Conservation (phyloP, 2,888 invertebrate genomes). For the Cyclophora albipunctata region DNA sequence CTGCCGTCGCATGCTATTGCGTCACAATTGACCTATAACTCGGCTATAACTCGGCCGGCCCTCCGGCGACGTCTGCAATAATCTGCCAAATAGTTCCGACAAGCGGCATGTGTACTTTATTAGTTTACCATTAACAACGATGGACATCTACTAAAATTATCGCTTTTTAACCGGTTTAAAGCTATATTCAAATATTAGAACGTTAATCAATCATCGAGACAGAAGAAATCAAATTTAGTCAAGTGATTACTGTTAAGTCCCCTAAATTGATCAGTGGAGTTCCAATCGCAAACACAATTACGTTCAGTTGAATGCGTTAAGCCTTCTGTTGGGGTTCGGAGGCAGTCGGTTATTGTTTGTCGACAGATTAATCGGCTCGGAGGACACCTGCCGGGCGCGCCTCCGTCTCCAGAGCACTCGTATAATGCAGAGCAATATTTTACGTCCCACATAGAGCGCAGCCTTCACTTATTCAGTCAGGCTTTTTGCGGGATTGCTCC, state of each 20-base stretch:
- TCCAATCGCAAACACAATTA: slow-evolving; percentile 28
- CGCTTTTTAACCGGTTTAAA: too few relatives aligned
- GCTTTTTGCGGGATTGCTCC: slow-evolving; percentile 38
- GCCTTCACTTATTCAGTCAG: slow-evolving; percentile 38
- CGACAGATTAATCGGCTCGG: slow-evolving; percentile 43
- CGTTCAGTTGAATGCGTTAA: slow-evolving; percentile 25
- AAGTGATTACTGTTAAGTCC: too few relatives aligned
- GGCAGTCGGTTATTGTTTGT: slow-evolving; percentile 38
- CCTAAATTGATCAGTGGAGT: slow-evolving; percentile 16
- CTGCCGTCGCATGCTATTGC: slow-evolving; percentile 21
- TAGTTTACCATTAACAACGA: slow-evolving; percentile 3
- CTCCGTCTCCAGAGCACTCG: neutral
- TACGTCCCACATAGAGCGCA: slow-evolving; percentile 23
- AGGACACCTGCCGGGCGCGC: slow-evolving; percentile 36
- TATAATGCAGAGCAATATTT: slow-evolving; percentile 27
- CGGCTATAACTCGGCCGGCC: slow-evolving; percentile 39
- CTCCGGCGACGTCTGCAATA: slow-evolving; percentile 31
- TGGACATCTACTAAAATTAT: too few relatives aligned
- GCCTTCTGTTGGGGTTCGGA: slow-evolving; percentile 15
- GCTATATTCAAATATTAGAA: too few relatives aligned
- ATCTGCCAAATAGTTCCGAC: slow-evolving; percentile 17
- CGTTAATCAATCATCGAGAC: too few relatives aligned
- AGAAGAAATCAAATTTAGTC: too few relatives aligned
- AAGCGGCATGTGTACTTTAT: slow-evolving; percentile 20
- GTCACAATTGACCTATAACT: slow-evolving; percentile 38